phyloP scores from a whole-genome alignment of 2,888 invertebrate species.

The Adela reaumurella region DNA sequence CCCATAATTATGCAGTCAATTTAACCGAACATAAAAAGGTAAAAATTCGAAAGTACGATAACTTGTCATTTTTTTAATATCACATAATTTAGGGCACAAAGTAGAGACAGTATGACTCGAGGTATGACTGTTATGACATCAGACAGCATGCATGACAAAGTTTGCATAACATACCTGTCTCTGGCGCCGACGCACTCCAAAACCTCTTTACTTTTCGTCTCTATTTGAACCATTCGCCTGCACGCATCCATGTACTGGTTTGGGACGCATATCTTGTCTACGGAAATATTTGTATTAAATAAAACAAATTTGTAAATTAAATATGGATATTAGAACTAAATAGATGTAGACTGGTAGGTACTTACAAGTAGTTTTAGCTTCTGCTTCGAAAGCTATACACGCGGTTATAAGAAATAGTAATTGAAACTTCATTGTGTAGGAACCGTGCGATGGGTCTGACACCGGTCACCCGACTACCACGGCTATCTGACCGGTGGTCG shows the following conservation, averaged over 20 bases:
- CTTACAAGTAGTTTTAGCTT: not conserved
- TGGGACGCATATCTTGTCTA: slow-evolving; percentile 76
- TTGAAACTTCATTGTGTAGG: not conserved
- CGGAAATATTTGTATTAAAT: slow-evolving; percentile 7
- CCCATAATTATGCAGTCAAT: no score
- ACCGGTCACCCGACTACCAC: no score
- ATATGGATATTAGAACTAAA: slow-evolving; percentile 9
- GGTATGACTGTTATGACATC: no score
- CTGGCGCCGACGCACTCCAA: slow-evolving; percentile 67
- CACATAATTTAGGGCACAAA: no score
- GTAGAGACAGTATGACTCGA: no score
- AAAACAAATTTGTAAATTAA: slow-evolving; percentile 10
- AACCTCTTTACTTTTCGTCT: slow-evolving; percentile 54
- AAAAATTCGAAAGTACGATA: no score
- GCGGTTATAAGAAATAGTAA: not conserved
- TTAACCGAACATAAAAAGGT: no score
- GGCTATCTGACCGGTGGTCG: no score
- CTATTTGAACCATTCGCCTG: slow-evolving; percentile 61
- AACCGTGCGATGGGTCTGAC: no score
- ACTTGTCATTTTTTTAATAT: no score
- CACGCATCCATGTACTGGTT: slow-evolving; percentile 61
- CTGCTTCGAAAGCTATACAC: not conserved
- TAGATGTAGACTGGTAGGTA: slow-evolving; percentile 11
- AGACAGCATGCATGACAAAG: no score
- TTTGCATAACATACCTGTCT: slow-evolving; percentile 54